These are phyloP conservation scores for Operophtera brumata DNA, from an alignment of 2,888 invertebrate genomes.

Conservation along the genomic window DNA sequence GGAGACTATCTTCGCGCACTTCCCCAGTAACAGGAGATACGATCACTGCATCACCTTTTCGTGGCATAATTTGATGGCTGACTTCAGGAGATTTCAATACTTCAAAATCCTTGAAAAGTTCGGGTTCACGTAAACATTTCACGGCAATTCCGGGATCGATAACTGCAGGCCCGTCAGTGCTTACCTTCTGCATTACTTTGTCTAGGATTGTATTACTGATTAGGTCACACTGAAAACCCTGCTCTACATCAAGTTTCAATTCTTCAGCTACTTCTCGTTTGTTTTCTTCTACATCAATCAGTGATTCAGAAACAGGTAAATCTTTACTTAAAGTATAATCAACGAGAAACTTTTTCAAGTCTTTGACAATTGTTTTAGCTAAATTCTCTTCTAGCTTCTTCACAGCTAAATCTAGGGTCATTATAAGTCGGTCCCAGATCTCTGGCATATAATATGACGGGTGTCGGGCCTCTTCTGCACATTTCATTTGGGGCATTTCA, in stretches of 20 bases:
- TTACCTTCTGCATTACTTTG: constrained; percentile 48
- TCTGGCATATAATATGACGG: constrained; percentile 45
- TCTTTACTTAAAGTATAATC: constrained; percentile 4
- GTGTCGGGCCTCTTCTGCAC: constrained; percentile 40
- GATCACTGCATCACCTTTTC: constrained; percentile 39
- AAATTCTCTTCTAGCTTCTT: constrained; percentile 57
- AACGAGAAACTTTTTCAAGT: constrained; percentile 44
- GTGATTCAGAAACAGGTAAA: constrained; percentile 2
- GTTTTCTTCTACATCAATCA: constrained; percentile 3
- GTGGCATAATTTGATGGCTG: constrained; percentile 15
- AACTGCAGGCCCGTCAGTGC: constrained; percentile 34
- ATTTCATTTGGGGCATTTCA: constrained; percentile 38
- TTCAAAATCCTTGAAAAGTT: constrained; percentile 45
- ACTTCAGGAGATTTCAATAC: constrained; percentile 38
- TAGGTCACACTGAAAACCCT: constrained; percentile 56
- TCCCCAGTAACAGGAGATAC: constrained; percentile 36
- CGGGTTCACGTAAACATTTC: constrained; percentile 33
- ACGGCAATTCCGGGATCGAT: constrained; percentile 8
- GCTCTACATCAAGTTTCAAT: constrained; percentile 26
- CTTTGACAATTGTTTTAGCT: constrained; percentile 52
- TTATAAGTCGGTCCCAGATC: constrained; percentile 54
- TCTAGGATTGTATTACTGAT: constrained; percentile 57
- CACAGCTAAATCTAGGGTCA: constrained; percentile 52
- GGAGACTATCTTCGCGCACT: constrained; percentile 3
- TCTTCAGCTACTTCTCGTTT: constrained; percentile 13